Evolutionary conservation across 2,797 vertebrate genomes (phyloP).

Genomic region (Anabacerthia variegaticeps): DNA sequence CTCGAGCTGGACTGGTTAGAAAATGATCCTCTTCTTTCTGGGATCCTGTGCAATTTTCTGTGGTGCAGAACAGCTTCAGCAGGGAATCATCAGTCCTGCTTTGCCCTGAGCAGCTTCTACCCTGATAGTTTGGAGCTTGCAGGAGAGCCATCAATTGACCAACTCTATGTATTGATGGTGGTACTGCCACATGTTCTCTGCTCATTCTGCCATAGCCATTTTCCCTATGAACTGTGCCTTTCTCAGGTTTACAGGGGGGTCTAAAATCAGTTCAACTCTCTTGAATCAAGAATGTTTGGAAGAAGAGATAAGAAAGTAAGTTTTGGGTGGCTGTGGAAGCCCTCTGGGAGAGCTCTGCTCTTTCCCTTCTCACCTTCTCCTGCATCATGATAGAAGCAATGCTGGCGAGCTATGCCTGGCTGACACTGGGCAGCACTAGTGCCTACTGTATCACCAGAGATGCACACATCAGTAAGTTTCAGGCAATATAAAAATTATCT

Average conservation of each 20-base stretch:
- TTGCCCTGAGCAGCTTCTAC: background rate
- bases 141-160: background rate
- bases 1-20: background rate
- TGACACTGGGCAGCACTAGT: fast-evolving
- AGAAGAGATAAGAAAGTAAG: background rate
- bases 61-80: background rate
- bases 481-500: background rate
- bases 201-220: background rate
- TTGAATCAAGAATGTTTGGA: background rate
- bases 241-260: background rate
- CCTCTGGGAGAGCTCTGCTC: background rate
- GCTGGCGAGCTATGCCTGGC: background rate
- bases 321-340: background rate
- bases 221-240: background rate
- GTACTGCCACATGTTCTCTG: background rate
- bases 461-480: background rate
- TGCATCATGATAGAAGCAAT: fast-evolving
- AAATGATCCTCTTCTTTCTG: fast-evolving
- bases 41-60: background rate
- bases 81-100: background rate
- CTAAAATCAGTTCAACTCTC: background rate
- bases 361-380: fast-evolving
- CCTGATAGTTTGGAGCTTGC: background rate
- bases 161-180: fast-evolving
- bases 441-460: background rate